These are phyloP conservation scores for Tricholaema leucomelas DNA, from an alignment of 2,113 vertebrate species.

Conservation along the genomic window DNA sequence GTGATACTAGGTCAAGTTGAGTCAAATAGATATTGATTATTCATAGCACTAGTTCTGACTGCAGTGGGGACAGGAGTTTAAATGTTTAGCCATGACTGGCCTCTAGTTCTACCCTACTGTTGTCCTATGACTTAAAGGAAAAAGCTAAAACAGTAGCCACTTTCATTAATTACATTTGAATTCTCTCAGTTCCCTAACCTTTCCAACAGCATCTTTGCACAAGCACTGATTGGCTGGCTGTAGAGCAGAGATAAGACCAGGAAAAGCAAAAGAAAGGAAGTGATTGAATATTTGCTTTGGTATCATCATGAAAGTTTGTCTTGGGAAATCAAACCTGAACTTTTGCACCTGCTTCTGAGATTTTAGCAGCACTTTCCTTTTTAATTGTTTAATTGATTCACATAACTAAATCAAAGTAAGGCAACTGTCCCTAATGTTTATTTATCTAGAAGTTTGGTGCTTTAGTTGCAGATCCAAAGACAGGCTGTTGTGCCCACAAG, in stretches of 20 bases:
- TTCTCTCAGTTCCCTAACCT: neutral
- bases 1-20: neutral
- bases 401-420: slow-evolving; percentile 7
- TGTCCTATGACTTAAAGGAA: neutral
- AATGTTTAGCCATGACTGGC: neutral
- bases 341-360: slow-evolving; percentile 29
- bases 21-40: neutral
- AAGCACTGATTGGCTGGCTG: neutral
- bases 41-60: neutral
- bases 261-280: neutral
- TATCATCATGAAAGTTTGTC: neutral
- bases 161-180: neutral
- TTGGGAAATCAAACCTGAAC: slow-evolving; percentile 39
- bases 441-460: neutral
- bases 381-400: neutral
- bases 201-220: neutral
- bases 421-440: neutral
- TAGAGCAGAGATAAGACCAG: neutral
- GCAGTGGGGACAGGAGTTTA: neutral
- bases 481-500: neutral
- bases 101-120: neutral
- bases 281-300: neutral
- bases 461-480: neutral
- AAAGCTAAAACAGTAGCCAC: neutral
- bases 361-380: neutral